phyloP scores from a whole-genome alignment of 1,140 invertebrate species.

The Orius insidiosus region DNA sequence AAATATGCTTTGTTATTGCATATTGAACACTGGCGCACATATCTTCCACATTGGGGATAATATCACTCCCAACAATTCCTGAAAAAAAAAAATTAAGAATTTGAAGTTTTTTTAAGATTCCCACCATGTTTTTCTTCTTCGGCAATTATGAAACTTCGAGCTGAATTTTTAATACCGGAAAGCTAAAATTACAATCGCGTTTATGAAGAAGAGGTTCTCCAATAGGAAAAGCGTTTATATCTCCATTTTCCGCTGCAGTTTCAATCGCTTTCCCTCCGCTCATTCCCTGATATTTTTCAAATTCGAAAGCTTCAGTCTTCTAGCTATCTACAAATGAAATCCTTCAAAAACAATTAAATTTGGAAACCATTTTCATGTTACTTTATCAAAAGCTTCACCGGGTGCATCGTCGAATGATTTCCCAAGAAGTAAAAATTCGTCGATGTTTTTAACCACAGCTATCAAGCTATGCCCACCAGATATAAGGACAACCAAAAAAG shows the following conservation, averaged over 20 bases:
- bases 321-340: constrained; percentile 42
- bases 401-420: constrained; percentile 67
- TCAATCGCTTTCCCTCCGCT: constrained; percentile 78
- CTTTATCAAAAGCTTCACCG: constrained; percentile 32
- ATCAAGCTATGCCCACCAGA: constrained; percentile 86
- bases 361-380: constrained; percentile 5
- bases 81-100: constrained; percentile 20
- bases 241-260: constrained; percentile 44
- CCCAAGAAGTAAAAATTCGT: constrained; percentile 66
- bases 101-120: no score
- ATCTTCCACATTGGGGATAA: constrained; percentile 65
- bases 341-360: neutral
- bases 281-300: constrained; percentile 50
- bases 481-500: constrained; percentile 74
- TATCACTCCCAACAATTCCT: constrained; percentile 37
- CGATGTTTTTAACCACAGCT: constrained; percentile 52
- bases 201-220: constrained; percentile 35
- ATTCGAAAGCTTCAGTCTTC: constrained; percentile 68
- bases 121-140: constrained; percentile 41
- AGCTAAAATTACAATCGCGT: constrained; percentile 70
- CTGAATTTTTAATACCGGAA: constrained; percentile 51
- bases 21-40: constrained; percentile 74
- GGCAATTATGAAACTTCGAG: constrained; percentile 30
- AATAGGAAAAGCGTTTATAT: constrained; percentile 50
- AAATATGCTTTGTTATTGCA: constrained; percentile 57